Base-by-base conservation (phyloP, 2,797 vertebrate genomes). In the Salmo trutta region DNA sequence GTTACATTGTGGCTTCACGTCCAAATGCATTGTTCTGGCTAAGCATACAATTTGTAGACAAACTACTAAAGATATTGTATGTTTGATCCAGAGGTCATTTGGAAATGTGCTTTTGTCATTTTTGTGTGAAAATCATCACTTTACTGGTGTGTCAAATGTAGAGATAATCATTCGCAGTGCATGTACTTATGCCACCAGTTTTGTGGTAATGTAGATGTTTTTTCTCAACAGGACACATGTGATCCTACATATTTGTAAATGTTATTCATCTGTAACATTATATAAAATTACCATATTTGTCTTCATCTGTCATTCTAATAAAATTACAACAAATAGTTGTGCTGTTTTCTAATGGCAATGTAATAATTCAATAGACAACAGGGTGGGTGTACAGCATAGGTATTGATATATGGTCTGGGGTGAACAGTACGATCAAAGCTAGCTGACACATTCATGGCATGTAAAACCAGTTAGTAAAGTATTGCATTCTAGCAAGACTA, bases 171-270 rank as follows among this genome's bases (percentile, higher is more conserved):
- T 21, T 4, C 21, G 81, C 75, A 1, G 41, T 47, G 21, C 24
- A 75, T 75, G 66, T 7, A 19, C 31, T 5, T 51, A 24, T 29
- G 24, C 52, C 27, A 56, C 52, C 52, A n/a, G 27, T 51, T 71
- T 71, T 72, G 24, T 73, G 52, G 19, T 64, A 19, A 76, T 73
- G 76, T 82, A 70, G 17, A 73, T 62, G 5, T 67, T 68, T 74
- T 24, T 80, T 88, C 74, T 83, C 36, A 19, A 76, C 76, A 51
- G 36, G n/a, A 76, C 77, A 73, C 65, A 36, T 80, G 15, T 17
- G 80, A 72, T 75, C 1, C 62, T 82, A 82, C 85, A 77, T 84
- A 77, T 87, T 82, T 81, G 83, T 87, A 89, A 88, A 89, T 90
- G 89, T 82, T 84, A 79, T 85, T 74, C 17, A 31, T 83, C 81